Conservation (phyloP, 2,797 vertebrate species). For the Cryptoprocta ferox region DNA sequence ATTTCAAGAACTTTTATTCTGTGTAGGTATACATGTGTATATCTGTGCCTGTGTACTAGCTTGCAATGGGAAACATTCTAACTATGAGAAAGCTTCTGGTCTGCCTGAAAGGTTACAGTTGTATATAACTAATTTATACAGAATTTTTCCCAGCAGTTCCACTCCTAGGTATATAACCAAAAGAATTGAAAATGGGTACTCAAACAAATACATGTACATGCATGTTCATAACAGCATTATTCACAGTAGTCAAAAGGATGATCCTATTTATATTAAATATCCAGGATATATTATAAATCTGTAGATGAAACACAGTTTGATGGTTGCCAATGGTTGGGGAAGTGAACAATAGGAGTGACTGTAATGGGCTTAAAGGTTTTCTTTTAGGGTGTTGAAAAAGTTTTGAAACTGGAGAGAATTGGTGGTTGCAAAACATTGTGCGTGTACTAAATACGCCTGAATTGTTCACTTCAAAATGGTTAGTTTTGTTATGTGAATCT, state of each 20-base stretch:
- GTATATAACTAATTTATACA: neutral
- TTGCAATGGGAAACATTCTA: conserved; percentile 28
- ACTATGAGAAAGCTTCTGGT: neutral
- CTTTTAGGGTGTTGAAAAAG: neutral
- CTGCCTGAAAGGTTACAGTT: neutral
- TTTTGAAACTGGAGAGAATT: neutral
- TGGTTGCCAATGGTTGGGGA: neutral
- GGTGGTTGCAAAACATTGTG: neutral
- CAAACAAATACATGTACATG: neutral
- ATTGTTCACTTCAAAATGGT: neutral
- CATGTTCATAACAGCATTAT: neutral
- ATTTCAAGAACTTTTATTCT: conserved; percentile 37
- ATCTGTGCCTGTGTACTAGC: neutral
- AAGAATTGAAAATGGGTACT: neutral
- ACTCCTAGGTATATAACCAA: neutral
- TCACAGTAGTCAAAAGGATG: neutral
- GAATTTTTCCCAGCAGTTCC: conserved; percentile 1
- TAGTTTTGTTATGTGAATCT: conserved; percentile 10
- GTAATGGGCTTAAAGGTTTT: neutral
- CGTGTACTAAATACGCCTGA: neutral
- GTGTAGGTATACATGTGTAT: neutral
- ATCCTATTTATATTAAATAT: neutral
- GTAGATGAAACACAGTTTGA: neutral
- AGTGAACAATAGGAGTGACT: neutral
- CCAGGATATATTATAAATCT: neutral